These are phyloP conservation scores for Clamator glandarius DNA, from an alignment of 2,797 vertebrate species.

Conservation along the genomic window DNA sequence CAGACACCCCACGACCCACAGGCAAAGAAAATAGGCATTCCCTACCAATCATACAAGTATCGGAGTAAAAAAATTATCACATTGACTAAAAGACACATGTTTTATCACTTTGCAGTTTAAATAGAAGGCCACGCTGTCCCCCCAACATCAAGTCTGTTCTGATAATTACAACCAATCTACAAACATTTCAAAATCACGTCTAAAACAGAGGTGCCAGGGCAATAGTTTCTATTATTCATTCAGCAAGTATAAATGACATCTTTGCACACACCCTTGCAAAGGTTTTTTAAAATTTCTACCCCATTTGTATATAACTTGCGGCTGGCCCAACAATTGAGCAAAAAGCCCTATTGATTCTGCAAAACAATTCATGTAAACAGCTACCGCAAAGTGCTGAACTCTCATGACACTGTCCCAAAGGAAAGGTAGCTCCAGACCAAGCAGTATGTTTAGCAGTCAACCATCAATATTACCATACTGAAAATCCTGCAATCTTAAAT, in stretches of 20 bases:
- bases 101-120: neutral
- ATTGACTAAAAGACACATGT: neutral
- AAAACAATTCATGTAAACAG: neutral
- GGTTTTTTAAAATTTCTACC: neutral
- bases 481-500: neutral
- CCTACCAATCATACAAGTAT: neutral
- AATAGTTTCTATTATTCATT: neutral
- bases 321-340: too few species aligned
- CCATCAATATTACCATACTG: neutral
- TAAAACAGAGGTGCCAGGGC: neutral
- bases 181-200: neutral
- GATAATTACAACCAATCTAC: neutral
- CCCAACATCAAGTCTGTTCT: neutral
- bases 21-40: neutral
- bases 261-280: neutral
- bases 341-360: neutral
- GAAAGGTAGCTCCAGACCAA: neutral
- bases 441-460: neutral
- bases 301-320: neutral
- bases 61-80: neutral
- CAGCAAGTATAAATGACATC: neutral
- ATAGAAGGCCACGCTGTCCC: neutral
- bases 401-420: neutral
- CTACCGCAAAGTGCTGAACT: neutral
- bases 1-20: neutral